phyloP scores from a whole-genome alignment of 1,140 invertebrate species.

The Pteromalus puparum region DNA sequence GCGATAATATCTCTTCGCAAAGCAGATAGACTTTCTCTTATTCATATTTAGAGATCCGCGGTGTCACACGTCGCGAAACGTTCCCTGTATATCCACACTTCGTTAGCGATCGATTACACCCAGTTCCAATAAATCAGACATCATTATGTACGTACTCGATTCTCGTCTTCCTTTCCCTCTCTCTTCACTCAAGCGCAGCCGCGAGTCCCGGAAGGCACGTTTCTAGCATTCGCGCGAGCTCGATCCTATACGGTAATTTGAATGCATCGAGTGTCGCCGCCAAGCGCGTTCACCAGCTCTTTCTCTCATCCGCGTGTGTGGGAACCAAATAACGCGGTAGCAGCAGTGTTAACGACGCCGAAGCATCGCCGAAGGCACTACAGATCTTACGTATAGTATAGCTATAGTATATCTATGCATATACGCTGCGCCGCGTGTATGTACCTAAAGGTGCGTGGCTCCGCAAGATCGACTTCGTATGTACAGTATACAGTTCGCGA shows the following conservation, averaged over 20 bases:
- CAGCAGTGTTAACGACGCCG: not conserved
- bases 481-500: not conserved
- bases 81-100: too few relatives aligned
- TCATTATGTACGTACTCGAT: not conserved
- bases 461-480: too few relatives aligned
- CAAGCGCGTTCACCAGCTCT: too few relatives aligned
- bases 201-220: conserved; percentile 32
- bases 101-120: not conserved
- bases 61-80: too few relatives aligned
- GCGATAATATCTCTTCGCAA: too few relatives aligned
- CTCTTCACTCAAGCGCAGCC: not conserved
- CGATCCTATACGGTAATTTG: conserved; percentile 7
- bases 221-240: not conserved
- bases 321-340: not conserved
- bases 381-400: too few relatives aligned
- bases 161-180: not conserved
- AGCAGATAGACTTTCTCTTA: not conserved
- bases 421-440: too few relatives aligned
- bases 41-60: not conserved
- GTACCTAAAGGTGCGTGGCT: too few relatives aligned
- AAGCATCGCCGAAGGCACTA: not conserved
- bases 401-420: too few relatives aligned
- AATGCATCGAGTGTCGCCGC: conserved; percentile 23
- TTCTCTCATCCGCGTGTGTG: not conserved
- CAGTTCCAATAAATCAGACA: not conserved